phyloP scores from a whole-genome alignment of 2,888 invertebrate species.

The Apodemia zela region DNA sequence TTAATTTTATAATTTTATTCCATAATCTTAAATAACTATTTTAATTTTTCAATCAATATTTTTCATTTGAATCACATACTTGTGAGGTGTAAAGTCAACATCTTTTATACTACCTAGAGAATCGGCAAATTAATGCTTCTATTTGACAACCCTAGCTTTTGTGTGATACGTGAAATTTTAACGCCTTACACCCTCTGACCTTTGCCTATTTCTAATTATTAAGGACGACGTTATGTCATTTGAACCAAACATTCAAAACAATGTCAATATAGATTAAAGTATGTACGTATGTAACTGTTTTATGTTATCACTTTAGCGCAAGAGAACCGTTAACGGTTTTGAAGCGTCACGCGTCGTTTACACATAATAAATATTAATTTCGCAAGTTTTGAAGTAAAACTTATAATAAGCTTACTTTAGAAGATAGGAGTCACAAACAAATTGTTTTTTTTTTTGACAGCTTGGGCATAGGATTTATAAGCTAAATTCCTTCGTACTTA shows the following conservation, averaged over 20 bases:
- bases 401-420: not conserved
- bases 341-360: slow-evolving; percentile 9
- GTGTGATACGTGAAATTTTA: not conserved
- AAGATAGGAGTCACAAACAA: not conserved
- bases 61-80: not conserved
- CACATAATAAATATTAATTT: slow-evolving; percentile 14
- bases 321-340: slow-evolving; percentile 5
- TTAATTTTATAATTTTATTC: no score
- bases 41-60: not conserved
- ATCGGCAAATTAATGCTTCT: not conserved
- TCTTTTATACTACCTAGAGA: not conserved
- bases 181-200: not conserved
- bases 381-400: not conserved
- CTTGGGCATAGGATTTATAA: not conserved
- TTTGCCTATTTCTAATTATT: slow-evolving; percentile 2
- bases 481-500: not conserved
- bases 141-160: not conserved
- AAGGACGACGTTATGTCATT: slow-evolving; percentile 2
- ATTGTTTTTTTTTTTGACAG: not conserved
- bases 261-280: not conserved
- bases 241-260: not conserved
- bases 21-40: not conserved
- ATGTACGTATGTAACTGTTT: not conserved
- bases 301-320: not conserved
- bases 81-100: not conserved